Evolutionary conservation across 2,888 invertebrate genomes (phyloP).

Genomic region (Aphidoletes aphidimyza): DNA sequence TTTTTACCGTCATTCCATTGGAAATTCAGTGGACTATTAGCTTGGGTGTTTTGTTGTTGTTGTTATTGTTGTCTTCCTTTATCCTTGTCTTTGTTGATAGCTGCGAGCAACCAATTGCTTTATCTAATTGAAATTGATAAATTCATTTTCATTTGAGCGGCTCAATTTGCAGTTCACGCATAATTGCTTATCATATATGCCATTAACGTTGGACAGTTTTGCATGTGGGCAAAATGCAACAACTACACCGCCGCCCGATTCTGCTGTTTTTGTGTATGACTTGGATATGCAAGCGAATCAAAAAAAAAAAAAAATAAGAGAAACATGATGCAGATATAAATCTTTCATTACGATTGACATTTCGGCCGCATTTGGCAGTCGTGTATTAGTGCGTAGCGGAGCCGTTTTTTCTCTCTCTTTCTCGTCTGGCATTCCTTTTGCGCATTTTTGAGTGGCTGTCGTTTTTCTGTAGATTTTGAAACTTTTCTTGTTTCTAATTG

Average conservation of each 20-base stretch:
- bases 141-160: not conserved
- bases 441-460: too few species aligned
- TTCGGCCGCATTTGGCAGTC: not conserved
- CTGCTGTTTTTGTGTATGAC: not conserved
- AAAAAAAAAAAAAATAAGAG: too few species aligned
- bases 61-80: not conserved
- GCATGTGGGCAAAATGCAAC: not conserved
- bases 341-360: constrained; percentile 41
- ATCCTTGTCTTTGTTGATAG: constrained; percentile 9
- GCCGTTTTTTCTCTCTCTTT: not conserved
- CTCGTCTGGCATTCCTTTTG: not conserved
- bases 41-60: not conserved
- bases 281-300: too few species aligned
- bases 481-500: constrained; percentile 45
- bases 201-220: constrained; percentile 8
- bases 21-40: too few species aligned
- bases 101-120: constrained; percentile 12
- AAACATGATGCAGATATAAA: constrained; percentile 35
- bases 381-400: not conserved
- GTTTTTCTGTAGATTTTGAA: not conserved
- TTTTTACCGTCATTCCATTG: too few species aligned
- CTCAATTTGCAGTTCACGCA: constrained; percentile 42
- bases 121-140: constrained; percentile 54
- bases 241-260: not conserved
- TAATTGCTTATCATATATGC: constrained; percentile 50